These are phyloP conservation scores for Characodon lateralis DNA, from an alignment of 2,797 vertebrate genomes.

Conservation along the genomic window DNA sequence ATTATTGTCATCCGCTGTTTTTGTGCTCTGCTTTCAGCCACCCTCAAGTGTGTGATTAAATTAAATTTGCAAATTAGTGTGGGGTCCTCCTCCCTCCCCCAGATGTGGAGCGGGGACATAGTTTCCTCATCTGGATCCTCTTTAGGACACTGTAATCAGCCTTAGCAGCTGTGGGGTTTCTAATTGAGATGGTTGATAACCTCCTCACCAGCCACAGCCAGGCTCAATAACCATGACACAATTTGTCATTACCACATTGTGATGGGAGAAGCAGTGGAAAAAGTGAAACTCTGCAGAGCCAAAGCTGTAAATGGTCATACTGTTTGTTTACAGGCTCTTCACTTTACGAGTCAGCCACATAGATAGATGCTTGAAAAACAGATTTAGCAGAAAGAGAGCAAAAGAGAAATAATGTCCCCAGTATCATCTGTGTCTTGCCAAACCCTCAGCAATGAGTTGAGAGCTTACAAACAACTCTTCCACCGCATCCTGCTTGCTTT, in stretches of 20 bases:
- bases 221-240: constrained; percentile 69
- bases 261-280: constrained; percentile 59
- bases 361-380: constrained; percentile 70
- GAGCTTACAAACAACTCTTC: constrained; percentile 52
- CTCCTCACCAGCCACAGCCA: constrained; percentile 69
- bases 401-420: constrained; percentile 59
- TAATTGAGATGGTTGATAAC: constrained; percentile 79
- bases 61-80: constrained; percentile 69
- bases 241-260: constrained; percentile 68
- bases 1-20: constrained; percentile 59
- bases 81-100: constrained; percentile 33
- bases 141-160: constrained; percentile 73
- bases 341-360: constrained; percentile 38
- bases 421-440: constrained; percentile 46
- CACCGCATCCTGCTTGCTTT: constrained; percentile 57
- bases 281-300: constrained; percentile 48
- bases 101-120: constrained; percentile 60
- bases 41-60: constrained; percentile 61
- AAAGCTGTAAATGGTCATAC: constrained; percentile 47
- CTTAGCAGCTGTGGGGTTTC: constrained; percentile 68
- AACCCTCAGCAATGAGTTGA: constrained; percentile 66
- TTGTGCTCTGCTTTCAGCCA: constrained; percentile 61
- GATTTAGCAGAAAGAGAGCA: constrained; percentile 48
- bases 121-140: constrained; percentile 74
- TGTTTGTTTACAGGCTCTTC: constrained; percentile 66